Evolutionary conservation across 2,113 vertebrate species (phyloP).

Genomic region (Otus sunia): DNA sequence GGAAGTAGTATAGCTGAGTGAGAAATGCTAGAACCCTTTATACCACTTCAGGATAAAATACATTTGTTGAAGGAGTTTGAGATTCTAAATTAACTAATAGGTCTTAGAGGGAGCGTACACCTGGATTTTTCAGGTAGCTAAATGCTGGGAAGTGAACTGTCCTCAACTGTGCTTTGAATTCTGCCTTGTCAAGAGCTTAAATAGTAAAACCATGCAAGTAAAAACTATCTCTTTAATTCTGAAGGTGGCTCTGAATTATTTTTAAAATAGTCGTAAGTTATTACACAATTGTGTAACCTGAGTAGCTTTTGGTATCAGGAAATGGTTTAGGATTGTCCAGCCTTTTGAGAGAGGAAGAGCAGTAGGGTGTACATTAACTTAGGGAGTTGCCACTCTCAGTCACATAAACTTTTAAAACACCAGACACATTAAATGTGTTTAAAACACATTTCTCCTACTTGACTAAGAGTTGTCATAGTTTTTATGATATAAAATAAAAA

Average conservation of each 20-base stretch:
- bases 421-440: no score
- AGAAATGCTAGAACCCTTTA: neutral
- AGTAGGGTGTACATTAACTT: neutral
- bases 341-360: neutral
- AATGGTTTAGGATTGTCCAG: neutral
- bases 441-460: neutral
- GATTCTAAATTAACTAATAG: neutral
- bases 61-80: neutral
- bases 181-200: neutral
- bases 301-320: neutral
- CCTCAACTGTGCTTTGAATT: neutral
- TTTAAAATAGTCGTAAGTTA: neutral
- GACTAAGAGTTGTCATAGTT: neutral
- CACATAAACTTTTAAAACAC: neutral
- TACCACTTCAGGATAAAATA: neutral
- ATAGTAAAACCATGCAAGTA: no score
- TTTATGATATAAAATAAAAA: neutral
- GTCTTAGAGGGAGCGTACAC: rapidly evolving
- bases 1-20: neutral
- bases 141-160: neutral
- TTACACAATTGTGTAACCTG: neutral
- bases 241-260: neutral
- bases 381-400: neutral
- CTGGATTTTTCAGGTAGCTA: neutral
- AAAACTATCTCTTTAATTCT: neutral